Evolutionary conservation across 2,888 invertebrate species (phyloP).

Genomic region (Drosophila lutescens): DNA sequence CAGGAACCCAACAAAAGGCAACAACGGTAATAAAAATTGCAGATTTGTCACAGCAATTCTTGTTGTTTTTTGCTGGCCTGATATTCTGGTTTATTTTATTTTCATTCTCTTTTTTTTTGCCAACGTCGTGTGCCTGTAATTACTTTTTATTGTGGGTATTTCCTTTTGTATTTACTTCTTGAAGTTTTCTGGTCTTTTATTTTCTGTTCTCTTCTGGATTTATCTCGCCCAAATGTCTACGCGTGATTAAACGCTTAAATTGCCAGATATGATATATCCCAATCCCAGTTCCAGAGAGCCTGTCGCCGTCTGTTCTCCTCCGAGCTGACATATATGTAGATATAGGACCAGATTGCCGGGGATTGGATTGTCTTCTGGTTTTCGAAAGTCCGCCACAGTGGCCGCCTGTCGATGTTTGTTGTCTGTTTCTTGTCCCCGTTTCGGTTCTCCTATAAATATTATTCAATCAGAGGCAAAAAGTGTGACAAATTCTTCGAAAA

Average conservation of each 20-base stretch:
- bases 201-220: constrained; percentile 49
- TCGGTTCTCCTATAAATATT: constrained; percentile 51
- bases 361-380: constrained; percentile 50
- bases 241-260: constrained; percentile 77
- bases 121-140: constrained; percentile 68
- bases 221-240: constrained; percentile 73
- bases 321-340: constrained; percentile 35
- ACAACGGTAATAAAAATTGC: constrained; percentile 71
- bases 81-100: constrained; percentile 52
- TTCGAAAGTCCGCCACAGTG: constrained; percentile 37
- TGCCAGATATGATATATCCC: constrained; percentile 70
- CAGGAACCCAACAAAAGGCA: constrained; percentile 45
- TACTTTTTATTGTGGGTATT: constrained; percentile 64
- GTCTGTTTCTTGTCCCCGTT: constrained; percentile 27
- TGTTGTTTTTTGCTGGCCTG: constrained; percentile 52
- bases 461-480: constrained; percentile 24
- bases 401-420: constrained; percentile 52
- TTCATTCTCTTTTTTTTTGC: constrained; percentile 34
- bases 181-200: constrained; percentile 20
- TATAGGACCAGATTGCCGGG: constrained; percentile 18
- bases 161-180: constrained; percentile 30
- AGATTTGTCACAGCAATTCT: constrained; percentile 73
- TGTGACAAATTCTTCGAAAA: constrained; percentile 19
- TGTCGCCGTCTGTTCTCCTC: constrained; percentile 46
- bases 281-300: constrained; percentile 24